Evolutionary conservation across 2,888 invertebrate genomes (phyloP).

Genomic region (Pachydiplax longipennis): DNA sequence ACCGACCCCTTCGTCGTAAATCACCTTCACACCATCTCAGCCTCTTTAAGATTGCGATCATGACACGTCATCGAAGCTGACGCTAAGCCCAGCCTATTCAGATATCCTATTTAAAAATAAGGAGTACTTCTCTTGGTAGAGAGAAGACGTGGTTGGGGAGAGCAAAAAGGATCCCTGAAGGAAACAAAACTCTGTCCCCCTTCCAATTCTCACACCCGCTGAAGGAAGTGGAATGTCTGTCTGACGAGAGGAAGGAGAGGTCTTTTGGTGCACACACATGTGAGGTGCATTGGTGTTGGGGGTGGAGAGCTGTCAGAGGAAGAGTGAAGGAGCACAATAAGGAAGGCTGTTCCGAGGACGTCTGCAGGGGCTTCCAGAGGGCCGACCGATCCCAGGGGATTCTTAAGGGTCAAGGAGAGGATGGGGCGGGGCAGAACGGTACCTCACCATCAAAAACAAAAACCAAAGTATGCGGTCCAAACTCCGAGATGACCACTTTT

Average conservation of each 20-base stretch:
- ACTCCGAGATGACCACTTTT: neutral
- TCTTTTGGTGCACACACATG: neutral
- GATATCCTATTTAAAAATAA: neutral
- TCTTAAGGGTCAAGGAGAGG: neutral
- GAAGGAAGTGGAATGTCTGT: constrained; percentile 36
- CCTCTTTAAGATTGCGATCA: neutral
- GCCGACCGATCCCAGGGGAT: neutral
- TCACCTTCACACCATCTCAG: neutral
- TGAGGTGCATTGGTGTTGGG: neutral
- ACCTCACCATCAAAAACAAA: neutral
- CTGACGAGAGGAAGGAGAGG: neutral
- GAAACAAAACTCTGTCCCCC: neutral
- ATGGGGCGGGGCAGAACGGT: neutral
- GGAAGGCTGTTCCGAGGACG: neutral
- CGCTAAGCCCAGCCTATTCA: neutral
- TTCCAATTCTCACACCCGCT: neutral
- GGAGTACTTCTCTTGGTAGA: neutral
- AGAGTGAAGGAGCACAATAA: neutral
- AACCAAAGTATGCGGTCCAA: neutral
- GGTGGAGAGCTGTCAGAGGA: neutral
- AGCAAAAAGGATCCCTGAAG: neutral
- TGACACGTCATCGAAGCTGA: neutral
- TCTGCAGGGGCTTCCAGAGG: neutral
- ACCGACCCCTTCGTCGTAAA: neutral
- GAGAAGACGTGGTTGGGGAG: neutral